A percentile compares a stretch with the other conserved stretches of the same genome.
These are phyloP conservation scores for Ctenochaetus hawaiiensis DNA, from an alignment of 2,797 vertebrate genomes.

Conservation along the genomic window DNA sequence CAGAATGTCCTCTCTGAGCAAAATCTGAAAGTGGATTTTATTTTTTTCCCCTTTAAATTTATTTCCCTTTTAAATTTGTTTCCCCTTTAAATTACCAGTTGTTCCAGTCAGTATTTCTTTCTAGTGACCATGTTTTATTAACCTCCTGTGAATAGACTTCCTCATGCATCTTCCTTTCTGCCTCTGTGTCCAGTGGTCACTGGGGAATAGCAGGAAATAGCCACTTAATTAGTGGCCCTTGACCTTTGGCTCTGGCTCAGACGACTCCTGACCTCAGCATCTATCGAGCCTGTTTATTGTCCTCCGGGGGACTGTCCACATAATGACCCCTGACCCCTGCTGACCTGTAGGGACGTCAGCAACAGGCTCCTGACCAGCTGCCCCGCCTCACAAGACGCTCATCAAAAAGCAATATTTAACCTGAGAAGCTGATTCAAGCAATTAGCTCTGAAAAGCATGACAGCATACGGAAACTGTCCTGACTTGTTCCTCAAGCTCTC, in stretches of 20 bases:
- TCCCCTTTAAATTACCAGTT: neutral
- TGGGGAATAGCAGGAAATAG: slow-evolving; percentile 82
- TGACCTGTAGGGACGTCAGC: slow-evolving; percentile 63
- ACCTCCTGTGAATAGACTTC: slow-evolving; percentile 41
- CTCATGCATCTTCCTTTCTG: slow-evolving; percentile 39
- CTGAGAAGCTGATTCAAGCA: slow-evolving; percentile 26
- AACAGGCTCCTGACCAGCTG: slow-evolving; percentile 70
- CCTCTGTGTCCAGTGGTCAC: slow-evolving; percentile 66
- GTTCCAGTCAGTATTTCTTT: slow-evolving; percentile 13
- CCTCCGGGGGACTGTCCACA: slow-evolving; percentile 82
- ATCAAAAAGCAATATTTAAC: slow-evolving; percentile 60
- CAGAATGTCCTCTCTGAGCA: neutral
- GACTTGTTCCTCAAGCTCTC: slow-evolving; percentile 19
- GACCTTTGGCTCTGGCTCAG: slow-evolving; percentile 75
- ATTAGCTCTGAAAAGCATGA: slow-evolving; percentile 17
- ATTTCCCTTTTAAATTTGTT: neutral
- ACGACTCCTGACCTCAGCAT: slow-evolving; percentile 72
- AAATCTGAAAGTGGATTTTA: neutral
- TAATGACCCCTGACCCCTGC: slow-evolving; percentile 66
- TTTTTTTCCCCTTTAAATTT: neutral
- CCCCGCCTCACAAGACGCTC: slow-evolving; percentile 45
- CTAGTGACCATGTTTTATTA: slow-evolving; percentile 53
- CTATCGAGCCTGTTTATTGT: slow-evolving; percentile 79
- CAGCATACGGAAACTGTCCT: slow-evolving; percentile 2
- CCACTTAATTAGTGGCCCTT: slow-evolving; percentile 84